A percentile compares a stretch with the other conserved stretches of the same genome.
Conservation (phyloP, 37 sponge, comb jelly and placozoan genomes). For the Amphimedon queenslandica region DNA sequence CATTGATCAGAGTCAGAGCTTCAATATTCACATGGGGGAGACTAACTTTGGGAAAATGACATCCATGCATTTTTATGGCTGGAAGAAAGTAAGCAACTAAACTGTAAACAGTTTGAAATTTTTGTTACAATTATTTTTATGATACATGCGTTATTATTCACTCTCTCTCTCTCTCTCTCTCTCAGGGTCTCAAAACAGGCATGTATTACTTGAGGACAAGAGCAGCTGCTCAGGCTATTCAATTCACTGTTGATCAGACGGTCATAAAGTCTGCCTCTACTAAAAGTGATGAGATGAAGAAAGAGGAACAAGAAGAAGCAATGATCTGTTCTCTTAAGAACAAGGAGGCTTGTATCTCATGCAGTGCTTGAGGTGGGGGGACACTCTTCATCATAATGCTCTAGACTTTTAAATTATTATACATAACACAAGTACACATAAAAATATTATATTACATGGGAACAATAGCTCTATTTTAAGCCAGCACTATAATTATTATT, state of each 20-base stretch:
- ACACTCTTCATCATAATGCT: no score
- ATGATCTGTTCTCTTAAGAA: slow-evolving; percentile 79
- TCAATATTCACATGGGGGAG: slow-evolving; percentile 96
- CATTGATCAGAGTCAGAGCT: slow-evolving; percentile 97
- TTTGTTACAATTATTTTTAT: background rate
- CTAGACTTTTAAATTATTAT: no score
- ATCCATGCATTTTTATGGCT: slow-evolving; percentile 99
- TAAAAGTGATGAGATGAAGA: background rate
- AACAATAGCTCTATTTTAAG: no score
- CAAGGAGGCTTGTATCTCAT: slow-evolving; percentile 89
- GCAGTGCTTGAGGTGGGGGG: slow-evolving; percentile 87
- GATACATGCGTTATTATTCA: background rate
- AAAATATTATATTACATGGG: no score
- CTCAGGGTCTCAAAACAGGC: slow-evolving; percentile 94
- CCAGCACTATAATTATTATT: no score
- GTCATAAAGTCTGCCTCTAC: slow-evolving; percentile 44
- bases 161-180: background rate
- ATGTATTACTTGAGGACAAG: slow-evolving; percentile 97
- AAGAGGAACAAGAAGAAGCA: slow-evolving; percentile 39
- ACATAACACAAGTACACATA: no score
- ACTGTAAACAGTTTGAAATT: background rate
- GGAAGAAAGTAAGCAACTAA: slow-evolving; percentile 80
- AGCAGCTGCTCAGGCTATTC: slow-evolving; percentile 95
- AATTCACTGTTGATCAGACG: slow-evolving; percentile 97
- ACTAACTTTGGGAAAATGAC: slow-evolving; percentile 95